Evolutionary conservation across 2,113 vertebrate genomes (phyloP).

Genomic region (Heptranchias perlo): DNA sequence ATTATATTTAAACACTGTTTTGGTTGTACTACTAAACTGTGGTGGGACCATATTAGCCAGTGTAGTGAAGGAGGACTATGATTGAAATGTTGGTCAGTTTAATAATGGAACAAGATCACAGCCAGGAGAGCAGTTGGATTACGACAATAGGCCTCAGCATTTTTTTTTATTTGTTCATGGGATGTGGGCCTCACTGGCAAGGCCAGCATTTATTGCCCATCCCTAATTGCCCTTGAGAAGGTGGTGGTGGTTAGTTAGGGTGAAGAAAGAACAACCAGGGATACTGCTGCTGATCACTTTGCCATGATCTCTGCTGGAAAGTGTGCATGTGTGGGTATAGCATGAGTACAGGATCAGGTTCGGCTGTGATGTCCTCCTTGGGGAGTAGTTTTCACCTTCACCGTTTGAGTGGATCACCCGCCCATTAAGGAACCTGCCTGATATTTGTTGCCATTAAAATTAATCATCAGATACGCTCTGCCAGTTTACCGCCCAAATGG

Average conservation of each 20-base stretch:
- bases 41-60: neutral
- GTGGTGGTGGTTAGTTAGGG: no score
- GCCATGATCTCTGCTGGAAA: neutral
- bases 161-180: no score
- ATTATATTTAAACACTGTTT: neutral
- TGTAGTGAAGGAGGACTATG: neutral
- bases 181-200: no score
- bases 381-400: neutral
- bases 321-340: neutral
- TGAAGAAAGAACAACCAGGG: neutral
- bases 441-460: neutral
- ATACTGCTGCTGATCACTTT: neutral
- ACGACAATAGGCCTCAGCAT: neutral
- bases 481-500: neutral
- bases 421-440: neutral
- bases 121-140: neutral
- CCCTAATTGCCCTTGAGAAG: no score
- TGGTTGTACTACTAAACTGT: neutral
- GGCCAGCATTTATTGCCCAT: no score
- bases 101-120: neutral
- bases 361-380: neutral
- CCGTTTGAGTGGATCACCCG: neutral
- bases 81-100: neutral
- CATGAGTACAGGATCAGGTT: neutral
- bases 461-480: neutral